Conservation (phyloP, 2,113 vertebrate species). For the Pleuronectes platessa region DNA sequence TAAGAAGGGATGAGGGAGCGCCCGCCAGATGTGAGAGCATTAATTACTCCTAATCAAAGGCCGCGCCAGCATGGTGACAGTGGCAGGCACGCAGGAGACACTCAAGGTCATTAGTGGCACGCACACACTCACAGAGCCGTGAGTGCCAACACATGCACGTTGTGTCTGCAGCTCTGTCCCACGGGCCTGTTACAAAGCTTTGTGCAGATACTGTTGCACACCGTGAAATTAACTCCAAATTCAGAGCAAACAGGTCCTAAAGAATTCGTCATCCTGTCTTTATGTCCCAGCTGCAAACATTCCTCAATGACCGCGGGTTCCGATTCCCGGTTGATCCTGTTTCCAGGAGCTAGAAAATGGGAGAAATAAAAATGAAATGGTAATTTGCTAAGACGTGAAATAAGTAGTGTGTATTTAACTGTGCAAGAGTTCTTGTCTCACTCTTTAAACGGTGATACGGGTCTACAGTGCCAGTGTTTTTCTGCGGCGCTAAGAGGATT, state of each 20-base stretch:
- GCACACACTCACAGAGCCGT: slow-evolving; percentile 25
- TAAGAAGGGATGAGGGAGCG: slow-evolving; percentile 54
- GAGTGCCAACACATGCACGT: slow-evolving; percentile 29
- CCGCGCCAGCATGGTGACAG: slow-evolving; percentile 70
- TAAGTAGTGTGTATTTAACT: slow-evolving; percentile 55
- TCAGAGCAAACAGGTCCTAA: slow-evolving; percentile 40
- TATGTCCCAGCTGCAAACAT: slow-evolving; percentile 27
- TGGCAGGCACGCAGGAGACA: slow-evolving; percentile 58
- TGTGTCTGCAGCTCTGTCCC: slow-evolving; percentile 40
- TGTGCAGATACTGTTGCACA: slow-evolving; percentile 47
- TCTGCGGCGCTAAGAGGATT: slow-evolving; percentile 78
- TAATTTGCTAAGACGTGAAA: slow-evolving; percentile 37
- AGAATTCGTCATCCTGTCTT: slow-evolving; percentile 38
- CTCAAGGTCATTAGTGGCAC: slow-evolving; percentile 74
- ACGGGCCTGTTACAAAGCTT: slow-evolving; percentile 28
- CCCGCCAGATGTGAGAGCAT: slow-evolving; percentile 76
- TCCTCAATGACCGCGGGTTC: slow-evolving; percentile 10
- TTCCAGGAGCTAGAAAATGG: slow-evolving; percentile 6
- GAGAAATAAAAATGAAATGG: slow-evolving; percentile 15
- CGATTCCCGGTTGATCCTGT: slow-evolving; percentile 32
- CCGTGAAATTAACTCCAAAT: slow-evolving; percentile 70
- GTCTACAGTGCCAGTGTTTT: slow-evolving; percentile 61
- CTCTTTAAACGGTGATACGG: slow-evolving; percentile 61
- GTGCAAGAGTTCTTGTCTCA: slow-evolving; percentile 55
- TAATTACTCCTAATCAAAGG: slow-evolving; percentile 78